Conservation (phyloP, 2,888 invertebrate genomes). For the Podotricha telesiphe region DNA sequence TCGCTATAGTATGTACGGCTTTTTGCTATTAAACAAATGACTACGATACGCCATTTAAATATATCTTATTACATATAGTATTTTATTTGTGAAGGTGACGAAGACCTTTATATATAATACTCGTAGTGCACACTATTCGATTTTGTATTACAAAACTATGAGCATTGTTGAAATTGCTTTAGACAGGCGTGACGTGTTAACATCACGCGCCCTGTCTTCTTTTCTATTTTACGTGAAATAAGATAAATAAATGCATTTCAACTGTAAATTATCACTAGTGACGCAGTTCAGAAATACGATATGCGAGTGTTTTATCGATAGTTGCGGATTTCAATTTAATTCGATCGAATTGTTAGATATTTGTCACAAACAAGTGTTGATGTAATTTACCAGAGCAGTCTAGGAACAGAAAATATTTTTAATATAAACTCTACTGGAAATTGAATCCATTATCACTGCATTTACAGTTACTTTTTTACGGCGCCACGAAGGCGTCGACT, state of each 20-base stretch:
- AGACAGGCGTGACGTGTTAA: constrained; percentile 13
- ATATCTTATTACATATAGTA: not conserved
- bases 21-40: not conserved
- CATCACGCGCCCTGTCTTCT: constrained; percentile 1
- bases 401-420: no score
- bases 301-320: no score
- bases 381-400: no score
- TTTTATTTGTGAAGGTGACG: constrained; percentile 9
- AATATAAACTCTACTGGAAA: no score
- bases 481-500: no score
- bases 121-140: not conserved
- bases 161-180: not conserved
- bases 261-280: no score
- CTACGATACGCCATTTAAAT: not conserved
- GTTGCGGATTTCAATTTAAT: no score
- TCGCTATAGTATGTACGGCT: not conserved
- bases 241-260: not conserved
- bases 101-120: not conserved
- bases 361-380: no score
- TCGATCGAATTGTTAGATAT: no score
- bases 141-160: constrained; percentile 6
- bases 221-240: not conserved
- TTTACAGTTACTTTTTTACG: no score
- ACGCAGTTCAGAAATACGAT: no score
- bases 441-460: no score